Base-by-base conservation (phyloP, 2,888 invertebrate species). In the Nomada flava region DNA sequence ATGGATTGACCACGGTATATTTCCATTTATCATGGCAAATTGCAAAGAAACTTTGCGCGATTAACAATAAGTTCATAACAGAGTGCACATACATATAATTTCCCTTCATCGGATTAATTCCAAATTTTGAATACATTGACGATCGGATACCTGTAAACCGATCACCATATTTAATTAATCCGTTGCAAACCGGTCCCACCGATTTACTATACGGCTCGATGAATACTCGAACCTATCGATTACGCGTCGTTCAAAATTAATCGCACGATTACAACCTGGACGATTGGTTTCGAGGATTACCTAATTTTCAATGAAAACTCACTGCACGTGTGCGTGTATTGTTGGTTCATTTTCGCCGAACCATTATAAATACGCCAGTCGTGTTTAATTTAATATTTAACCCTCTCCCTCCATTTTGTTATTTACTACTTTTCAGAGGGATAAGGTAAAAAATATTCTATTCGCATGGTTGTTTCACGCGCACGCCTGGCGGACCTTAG, bases 81-180 rank as follows among this genome's bases (percentile, higher is more conserved):
- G 10, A 26, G 50, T 7, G 23, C 47, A 23, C 23, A 15, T 36
- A 36, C 36, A 36, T 36, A 36, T 36, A 36, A 36, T 36, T 18
- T 4, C 64, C 15, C 23, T 10, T 47, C 47, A 3, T 50, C 44
- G 11, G 2, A 3, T 11, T 53, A 50, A 36, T 36, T 47, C 47
- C 47, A 47, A 11, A 15, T 44, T 42, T 10, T 9, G 60, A 63
- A 26, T 44, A 70, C 44, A 15, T 55, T 44, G 59, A 20, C 13
- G 3, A 2, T 4, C 53, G 42, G 29, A 2, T 29, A 5, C 36
- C 50, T 71, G 71, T n/a, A 63, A 63, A 71, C 36, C 63, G 71
- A 50, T 71, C 63, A 15, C 50, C n/a, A 73, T 64, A 72, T 72
- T 76, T 64, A 73, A 76, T 76, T 76, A 76, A 72, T 76, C 72